A percentile compares a stretch with the other conserved stretches of the same genome.
Conservation (phyloP, 1,140 invertebrate species). For the Lasioglossum albipes region DNA sequence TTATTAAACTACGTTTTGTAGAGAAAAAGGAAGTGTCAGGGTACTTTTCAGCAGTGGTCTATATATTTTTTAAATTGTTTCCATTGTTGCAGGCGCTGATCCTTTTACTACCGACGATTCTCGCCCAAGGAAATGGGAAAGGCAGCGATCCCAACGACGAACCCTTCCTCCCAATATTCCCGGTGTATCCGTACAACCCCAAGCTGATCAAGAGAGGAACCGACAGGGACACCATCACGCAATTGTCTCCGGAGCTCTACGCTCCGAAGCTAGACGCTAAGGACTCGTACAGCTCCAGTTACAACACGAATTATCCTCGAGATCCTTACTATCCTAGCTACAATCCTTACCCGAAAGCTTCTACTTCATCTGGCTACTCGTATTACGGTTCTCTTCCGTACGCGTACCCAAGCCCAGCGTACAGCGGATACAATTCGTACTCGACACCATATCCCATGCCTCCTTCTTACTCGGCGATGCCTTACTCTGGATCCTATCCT, state of each 20-base stretch:
- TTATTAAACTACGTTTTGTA: no score
- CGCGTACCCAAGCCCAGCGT: slow-evolving; percentile 52
- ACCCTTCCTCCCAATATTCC: slow-evolving; percentile 77
- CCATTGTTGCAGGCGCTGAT: slow-evolving; percentile 66
- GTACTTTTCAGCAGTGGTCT: no score
- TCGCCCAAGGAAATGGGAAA: slow-evolving; percentile 61
- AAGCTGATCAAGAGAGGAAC: slow-evolving; percentile 75
- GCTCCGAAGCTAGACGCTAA: slow-evolving; percentile 68
- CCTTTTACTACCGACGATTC: slow-evolving; percentile 65
- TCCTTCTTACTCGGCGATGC: slow-evolving; percentile 15
- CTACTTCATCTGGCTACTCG: neutral
- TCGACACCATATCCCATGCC: slow-evolving; percentile 31
- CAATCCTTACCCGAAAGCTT: slow-evolving; percentile 61
- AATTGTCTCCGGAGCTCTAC: slow-evolving; percentile 70
- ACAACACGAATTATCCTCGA: slow-evolving; percentile 55
- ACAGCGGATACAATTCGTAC: slow-evolving; percentile 61
- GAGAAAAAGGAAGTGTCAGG: no score
- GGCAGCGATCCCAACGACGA: slow-evolving; percentile 71
- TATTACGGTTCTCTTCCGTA: slow-evolving; percentile 13
- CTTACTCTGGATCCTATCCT: slow-evolving; percentile 59
- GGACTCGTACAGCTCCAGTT: slow-evolving; percentile 70
- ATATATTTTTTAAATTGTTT: neutral
- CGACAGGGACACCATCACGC: slow-evolving; percentile 62
- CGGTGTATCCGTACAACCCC: slow-evolving; percentile 74
- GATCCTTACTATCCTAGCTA: slow-evolving; percentile 68